phyloP scores from a whole-genome alignment of 1,140 invertebrate genomes.

The Drosophila albomicans region DNA sequence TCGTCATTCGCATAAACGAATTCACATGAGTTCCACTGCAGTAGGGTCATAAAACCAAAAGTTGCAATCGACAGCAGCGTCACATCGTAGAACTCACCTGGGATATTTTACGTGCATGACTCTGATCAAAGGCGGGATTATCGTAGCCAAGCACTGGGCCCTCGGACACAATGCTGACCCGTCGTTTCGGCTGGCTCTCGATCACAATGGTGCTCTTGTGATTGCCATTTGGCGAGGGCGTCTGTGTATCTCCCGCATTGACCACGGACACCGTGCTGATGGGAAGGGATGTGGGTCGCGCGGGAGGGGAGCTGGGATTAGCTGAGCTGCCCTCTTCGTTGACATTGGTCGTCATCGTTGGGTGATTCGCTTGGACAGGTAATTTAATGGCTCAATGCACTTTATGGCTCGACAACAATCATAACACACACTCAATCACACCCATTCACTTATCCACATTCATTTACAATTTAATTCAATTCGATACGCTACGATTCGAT shows the following conservation, averaged over 20 bases:
- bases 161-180: slow-evolving; percentile 82
- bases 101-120: slow-evolving; percentile 79
- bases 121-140: slow-evolving; percentile 79
- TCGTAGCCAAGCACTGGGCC: slow-evolving; percentile 64
- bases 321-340: slow-evolving; percentile 29
- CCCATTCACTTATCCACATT: no score
- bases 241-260: slow-evolving; percentile 5
- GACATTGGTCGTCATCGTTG: slow-evolving; percentile 61
- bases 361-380: slow-evolving; percentile 21
- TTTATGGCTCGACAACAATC: slow-evolving; percentile 38
- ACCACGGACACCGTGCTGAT: slow-evolving; percentile 40
- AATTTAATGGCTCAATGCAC: not conserved
- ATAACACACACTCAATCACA: slow-evolving; percentile 9
- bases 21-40: slow-evolving; percentile 1
- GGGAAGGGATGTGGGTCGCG: slow-evolving; percentile 30
- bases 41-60: slow-evolving; percentile 41
- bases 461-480: not conserved
- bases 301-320: slow-evolving; percentile 1
- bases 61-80: slow-evolving; percentile 36
- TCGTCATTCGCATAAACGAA: slow-evolving; percentile 18
- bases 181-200: slow-evolving; percentile 78
- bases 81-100: slow-evolving; percentile 64
- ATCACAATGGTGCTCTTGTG: slow-evolving; percentile 74
- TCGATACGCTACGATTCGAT: not conserved
- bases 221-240: slow-evolving; percentile 42